Evolutionary conservation across 1,140 invertebrate species (phyloP), one percentile per base, ranked within the genome.

Genomic region (Drosophila pseudoananassae): DNA sequence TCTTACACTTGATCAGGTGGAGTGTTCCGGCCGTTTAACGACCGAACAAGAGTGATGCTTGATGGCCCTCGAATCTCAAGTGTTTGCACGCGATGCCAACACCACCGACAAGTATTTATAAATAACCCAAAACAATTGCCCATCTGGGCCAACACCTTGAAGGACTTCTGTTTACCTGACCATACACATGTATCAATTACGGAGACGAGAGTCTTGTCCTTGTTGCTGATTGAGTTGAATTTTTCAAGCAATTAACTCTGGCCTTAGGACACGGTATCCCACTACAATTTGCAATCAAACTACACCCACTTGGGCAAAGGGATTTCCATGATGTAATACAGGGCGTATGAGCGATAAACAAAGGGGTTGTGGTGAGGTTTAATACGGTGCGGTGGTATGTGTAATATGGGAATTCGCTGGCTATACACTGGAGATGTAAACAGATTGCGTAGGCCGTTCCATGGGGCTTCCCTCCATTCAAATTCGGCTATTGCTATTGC

Each of bases 231-330:
- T 82, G 83, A 76, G 75, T 76, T 82, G 49, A 82, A 88, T 87
- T 87, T 87, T 87, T 87, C 78, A 87, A 64, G 75, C 83, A 87
- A 88, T 87, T 87, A 88, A 82, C 63, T 76, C 68, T 49, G 63
- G 47, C 83, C 83, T 88, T 64, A 63, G 82, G 65, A 31, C 50
- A 69, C 43, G 10, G 43, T 20, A 53, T 36, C 33, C 31, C 31
- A 10, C 59, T 56, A 81, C 73, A 71, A 63, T 70, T 73, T 63
- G 78, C 69, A 81, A 81, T 76, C 78, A 81, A 77, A 52, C 49
- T 23, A 46, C 40, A 43, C 14, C 40, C 40, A 43, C 40, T 17
- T 17, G 40, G 14, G 1, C 4, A 17, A 17, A 46, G 40, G 47
- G 46, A 27, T 61, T 43, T 20, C 27, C 46, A 43, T 51, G 59